phyloP scores from a whole-genome alignment of 1,140 invertebrate species.

The Heliconius melpomene region DNA sequence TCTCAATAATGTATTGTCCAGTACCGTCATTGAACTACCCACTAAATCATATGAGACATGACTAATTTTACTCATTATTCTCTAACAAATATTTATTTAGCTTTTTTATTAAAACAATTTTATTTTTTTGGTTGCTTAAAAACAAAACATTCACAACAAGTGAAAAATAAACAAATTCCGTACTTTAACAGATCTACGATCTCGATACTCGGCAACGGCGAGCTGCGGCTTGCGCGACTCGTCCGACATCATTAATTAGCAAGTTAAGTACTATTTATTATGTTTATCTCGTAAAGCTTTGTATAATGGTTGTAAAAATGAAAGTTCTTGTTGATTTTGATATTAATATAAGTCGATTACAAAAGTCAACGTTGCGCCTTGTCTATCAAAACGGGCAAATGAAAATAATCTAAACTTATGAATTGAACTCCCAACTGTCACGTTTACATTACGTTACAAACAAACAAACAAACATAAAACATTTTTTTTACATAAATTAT shows the following conservation, averaged over 20 bases:
- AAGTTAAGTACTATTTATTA: not conserved
- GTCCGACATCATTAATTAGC: not conserved
- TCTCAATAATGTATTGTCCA: too few species aligned
- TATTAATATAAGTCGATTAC: too few species aligned
- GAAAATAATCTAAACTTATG: not conserved
- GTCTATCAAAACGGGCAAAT: not conserved
- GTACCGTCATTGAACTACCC: too few species aligned
- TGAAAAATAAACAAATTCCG: not conserved
- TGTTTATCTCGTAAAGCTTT: not conserved
- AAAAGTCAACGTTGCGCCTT: not conserved
- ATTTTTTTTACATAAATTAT: too few species aligned
- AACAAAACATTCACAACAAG: not conserved
- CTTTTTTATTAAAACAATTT: not conserved
- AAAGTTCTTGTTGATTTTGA: not conserved
- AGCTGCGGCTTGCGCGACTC: not conserved
- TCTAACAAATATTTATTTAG: not conserved
- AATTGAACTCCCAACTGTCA: too few species aligned
- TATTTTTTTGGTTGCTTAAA: not conserved
- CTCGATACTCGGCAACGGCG: not conserved
- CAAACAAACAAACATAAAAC: too few species aligned
- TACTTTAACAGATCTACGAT: conserved; percentile 4
- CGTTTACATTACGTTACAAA: too few species aligned
- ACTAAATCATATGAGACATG: too few species aligned
- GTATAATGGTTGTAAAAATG: not conserved
- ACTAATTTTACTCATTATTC: too few species aligned